These are phyloP conservation scores for Atrichornis clamosus DNA, from an alignment of 2,113 vertebrate genomes.

Conservation along the genomic window DNA sequence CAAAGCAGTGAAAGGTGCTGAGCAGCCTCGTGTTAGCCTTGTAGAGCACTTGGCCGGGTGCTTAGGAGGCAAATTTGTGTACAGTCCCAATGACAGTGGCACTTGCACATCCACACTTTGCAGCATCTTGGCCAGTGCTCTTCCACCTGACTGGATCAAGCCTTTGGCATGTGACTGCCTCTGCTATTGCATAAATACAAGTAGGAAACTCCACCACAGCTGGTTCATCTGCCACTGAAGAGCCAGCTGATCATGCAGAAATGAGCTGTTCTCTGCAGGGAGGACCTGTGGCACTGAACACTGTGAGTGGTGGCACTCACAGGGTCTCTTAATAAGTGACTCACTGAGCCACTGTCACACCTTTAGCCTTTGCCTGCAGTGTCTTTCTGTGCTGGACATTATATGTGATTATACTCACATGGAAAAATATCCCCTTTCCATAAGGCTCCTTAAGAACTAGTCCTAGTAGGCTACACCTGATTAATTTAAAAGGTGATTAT, in stretches of 20 bases:
- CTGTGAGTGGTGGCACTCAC: not conserved
- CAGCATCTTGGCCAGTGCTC: not conserved
- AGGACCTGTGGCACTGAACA: not conserved
- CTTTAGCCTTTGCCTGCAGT: not conserved
- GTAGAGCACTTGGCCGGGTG: not conserved
- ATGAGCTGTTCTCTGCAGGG: not conserved
- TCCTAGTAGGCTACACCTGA: not conserved
- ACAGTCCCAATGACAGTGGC: not conserved
- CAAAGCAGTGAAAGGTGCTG: not conserved
- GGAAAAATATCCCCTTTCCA: not conserved
- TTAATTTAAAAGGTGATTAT: constrained; percentile 28
- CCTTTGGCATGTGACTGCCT: not conserved
- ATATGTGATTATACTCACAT: not conserved
- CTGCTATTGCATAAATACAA: not conserved
- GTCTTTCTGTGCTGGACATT: not conserved
- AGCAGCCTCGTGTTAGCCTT: not conserved
- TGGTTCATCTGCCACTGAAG: not conserved
- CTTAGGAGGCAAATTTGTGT: not conserved
- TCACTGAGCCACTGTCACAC: not conserved
- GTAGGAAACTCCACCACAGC: not conserved
- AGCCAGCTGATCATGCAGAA: not conserved
- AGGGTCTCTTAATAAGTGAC: not conserved
- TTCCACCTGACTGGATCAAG: not conserved
- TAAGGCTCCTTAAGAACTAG: not conserved
- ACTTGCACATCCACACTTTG: not conserved